Evolutionary conservation across 2,888 invertebrate species (phyloP), one percentile per base, ranked within the genome.

Genomic region (Leptarthrus brevirostris): DNA sequence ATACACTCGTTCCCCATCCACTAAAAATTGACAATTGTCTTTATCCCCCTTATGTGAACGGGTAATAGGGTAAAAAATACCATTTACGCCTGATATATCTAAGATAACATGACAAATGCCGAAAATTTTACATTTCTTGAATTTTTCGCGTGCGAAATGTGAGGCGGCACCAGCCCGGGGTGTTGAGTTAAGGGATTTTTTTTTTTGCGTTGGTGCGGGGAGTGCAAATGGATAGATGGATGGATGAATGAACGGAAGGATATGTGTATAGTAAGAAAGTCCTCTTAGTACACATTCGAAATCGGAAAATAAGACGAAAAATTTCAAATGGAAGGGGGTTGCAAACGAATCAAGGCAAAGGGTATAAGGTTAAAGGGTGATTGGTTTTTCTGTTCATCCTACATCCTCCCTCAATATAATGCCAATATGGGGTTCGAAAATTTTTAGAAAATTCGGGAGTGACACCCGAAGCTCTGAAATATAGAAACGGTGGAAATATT

Each of bases 101-200:
- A 20, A 61, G 18, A 61, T 40, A 61, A 61, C 61, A 61, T 61
- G 61, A 61, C 61, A 61, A 61, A 61, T 61, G 40, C 14, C 22
- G 61, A 61, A 40, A 61, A 61, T 61, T 61, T 61, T 40, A 61
- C 36, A 61, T 61, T 61, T 40, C n/a, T 61, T 12, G 40, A 40
- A 61, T 40, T 40, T 61, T 20, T 61, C 61, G 61, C 61, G 44
- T 61, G 61, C 61, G 40, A 61, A 61, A 12, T 40, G 8, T 30
- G 30, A 30, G 8, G 8, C 4, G 8, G 30, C 5, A 30, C n/a
- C n/a, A n/a, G n/a, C n/a, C 8, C 5, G 30, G 30, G 30, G 30
- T 30, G 30, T 30, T 8, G 30, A 30, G 30, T 30, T 8, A 6
- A 6, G 8, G n/a, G 5, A 30, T 30, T 30, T 30, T 30, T 30